Evolutionary conservation across 2,888 invertebrate species (phyloP), one percentile per base, ranked within the genome.

Genomic region (Protula sp.): DNA sequence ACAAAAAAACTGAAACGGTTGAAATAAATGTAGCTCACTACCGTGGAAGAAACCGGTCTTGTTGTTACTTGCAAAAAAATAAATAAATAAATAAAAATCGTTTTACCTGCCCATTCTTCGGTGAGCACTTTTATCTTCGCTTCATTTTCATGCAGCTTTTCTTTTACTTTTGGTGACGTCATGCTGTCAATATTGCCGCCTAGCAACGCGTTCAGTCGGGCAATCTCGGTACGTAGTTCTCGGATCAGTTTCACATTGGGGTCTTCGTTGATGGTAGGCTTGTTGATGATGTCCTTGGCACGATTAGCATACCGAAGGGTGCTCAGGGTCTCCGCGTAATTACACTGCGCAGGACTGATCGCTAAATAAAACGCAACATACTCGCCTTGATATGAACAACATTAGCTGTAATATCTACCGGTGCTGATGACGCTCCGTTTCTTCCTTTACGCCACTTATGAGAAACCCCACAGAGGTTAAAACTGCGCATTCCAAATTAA

Each of bases 51-150:
- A n/a, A n/a, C n/a, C n/a, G n/a, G n/a, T n/a, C n/a, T n/a, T n/a
- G n/a, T n/a, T n/a, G n/a, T n/a, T n/a, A n/a, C n/a, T n/a, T n/a
- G n/a, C n/a, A n/a, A n/a, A n/a, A n/a, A n/a, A n/a, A n/a, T n/a
- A n/a, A n/a, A n/a, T n/a, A n/a, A n/a, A n/a, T n/a, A n/a, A n/a
- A n/a, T n/a, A n/a, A n/a, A n/a, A n/a, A n/a, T n/a, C 94, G 93
- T 94, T 77, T 93, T 93, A 77, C 92, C 92, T 3, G 91, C 88
- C 94, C 94, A 94, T 77, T 92, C 92, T 81, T 94, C 92, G 0
- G 93, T 93, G 61, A 94, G 57, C 0, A 78, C 74, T 69, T 78
- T 78, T 57, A 78, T 80, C 70, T 91, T 89, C 0, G 92, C 92
- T 80, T 94, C 92, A 76, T 92, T 94, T 75, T 91, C 88, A 70